Percentiles rank a stretch among this genome's conserved stretches.
Evolutionary conservation across 2,113 vertebrate species (phyloP).

Genomic region (Rhynchopsitta pachyrhyncha): DNA sequence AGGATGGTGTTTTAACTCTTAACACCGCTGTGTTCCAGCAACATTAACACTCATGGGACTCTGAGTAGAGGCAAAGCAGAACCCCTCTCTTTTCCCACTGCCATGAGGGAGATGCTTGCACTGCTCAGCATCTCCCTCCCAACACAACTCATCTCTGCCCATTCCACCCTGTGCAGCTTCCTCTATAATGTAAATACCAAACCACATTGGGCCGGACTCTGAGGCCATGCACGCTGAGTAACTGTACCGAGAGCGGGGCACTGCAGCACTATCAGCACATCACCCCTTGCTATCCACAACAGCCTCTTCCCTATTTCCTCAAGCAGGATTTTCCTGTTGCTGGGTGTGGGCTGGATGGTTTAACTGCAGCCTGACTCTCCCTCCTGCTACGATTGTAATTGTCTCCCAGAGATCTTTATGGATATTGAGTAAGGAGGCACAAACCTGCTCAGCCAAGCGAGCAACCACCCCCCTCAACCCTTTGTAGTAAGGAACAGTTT

Average conservation of each 20-base stretch:
- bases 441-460: background rate
- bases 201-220: background rate
- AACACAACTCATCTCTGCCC: background rate
- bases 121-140: background rate
- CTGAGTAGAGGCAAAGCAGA: background rate
- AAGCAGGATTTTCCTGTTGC: conserved; percentile 68
- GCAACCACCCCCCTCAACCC: background rate
- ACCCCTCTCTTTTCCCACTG: background rate
- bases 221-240: background rate
- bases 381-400: background rate
- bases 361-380: conserved; percentile 3
- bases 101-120: background rate
- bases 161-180: background rate
- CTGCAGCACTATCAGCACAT: background rate
- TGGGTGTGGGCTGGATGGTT: conserved; percentile 2
- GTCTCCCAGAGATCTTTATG: background rate
- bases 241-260: background rate
- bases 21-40: background rate
- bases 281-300: background rate
- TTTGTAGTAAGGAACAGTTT: background rate
- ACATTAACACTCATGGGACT: accelerated
- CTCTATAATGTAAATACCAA: background rate
- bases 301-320: background rate
- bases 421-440: background rate
- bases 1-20: background rate